A percentile compares a stretch with the other conserved stretches of the same genome.
phyloP scores from a whole-genome alignment of 2,113 vertebrate species.

The Muntiacus reevesi region DNA sequence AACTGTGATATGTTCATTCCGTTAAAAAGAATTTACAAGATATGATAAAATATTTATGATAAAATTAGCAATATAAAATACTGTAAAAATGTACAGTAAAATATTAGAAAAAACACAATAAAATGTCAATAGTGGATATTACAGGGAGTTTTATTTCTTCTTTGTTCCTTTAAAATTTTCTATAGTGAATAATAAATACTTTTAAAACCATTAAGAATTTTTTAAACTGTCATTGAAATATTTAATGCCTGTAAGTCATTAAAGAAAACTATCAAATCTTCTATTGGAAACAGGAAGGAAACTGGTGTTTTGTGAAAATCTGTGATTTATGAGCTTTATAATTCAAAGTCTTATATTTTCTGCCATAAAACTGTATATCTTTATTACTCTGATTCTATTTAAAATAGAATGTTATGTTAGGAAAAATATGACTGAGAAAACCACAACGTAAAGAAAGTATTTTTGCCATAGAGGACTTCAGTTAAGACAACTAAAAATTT shows the following conservation, averaged over 20 bases:
- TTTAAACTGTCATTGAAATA: not conserved
- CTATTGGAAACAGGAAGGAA: not conserved
- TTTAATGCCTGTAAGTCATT: not conserved
- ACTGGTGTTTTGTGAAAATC: not conserved
- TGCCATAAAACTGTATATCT: not conserved
- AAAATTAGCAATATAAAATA: not conserved
- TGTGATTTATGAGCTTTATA: not conserved
- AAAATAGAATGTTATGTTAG: constrained; percentile 13
- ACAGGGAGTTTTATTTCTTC: not conserved
- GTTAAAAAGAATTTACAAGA: not conserved
- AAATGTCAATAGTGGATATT: not conserved
- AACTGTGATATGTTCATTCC: not conserved
- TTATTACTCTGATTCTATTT: not conserved
- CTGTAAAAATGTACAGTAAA: not conserved
- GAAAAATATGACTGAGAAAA: constrained; percentile 8
- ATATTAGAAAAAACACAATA: not conserved
- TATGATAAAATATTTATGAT: not conserved
- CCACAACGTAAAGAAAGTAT: not conserved
- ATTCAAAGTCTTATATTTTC: constrained; percentile 29
- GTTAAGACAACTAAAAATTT: not conserved
- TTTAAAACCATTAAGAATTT: constrained; percentile 21
- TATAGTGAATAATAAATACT: not conserved
- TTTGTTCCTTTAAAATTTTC: not conserved
- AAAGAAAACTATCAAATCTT: constrained; percentile 40
- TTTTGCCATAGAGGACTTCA: not conserved